Evolutionary conservation across 2,888 invertebrate genomes (phyloP).

Genomic region (Spialia ferax): DNA sequence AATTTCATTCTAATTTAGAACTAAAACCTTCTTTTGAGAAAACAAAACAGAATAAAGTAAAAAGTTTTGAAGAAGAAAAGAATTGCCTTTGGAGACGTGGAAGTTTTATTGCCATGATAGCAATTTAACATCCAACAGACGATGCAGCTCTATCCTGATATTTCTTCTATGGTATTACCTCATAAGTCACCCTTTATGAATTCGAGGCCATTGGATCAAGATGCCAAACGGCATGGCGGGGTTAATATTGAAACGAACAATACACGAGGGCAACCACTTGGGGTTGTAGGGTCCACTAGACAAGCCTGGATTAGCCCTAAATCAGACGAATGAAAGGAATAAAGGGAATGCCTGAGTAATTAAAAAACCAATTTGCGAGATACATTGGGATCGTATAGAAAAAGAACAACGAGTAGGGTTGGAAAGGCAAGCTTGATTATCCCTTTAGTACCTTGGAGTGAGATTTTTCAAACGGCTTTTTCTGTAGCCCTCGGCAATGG

Average conservation of each 20-base stretch:
- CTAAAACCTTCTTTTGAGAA: too few species aligned
- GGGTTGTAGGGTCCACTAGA: conserved; percentile 50
- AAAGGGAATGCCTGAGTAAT: conserved; percentile 66
- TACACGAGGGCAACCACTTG: conserved; percentile 50
- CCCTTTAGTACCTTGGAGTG: conserved; percentile 28
- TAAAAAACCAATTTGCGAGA: conserved; percentile 73
- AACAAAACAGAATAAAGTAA: too few species aligned
- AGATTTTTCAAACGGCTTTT: conserved; percentile 26
- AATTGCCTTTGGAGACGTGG: not conserved
- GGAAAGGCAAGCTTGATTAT: conserved; percentile 42
- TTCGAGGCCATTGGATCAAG: conserved; percentile 39
- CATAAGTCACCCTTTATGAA: conserved; percentile 37
- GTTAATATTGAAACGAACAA: conserved; percentile 53
- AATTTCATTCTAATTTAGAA: too few species aligned
- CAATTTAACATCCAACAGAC: not conserved
- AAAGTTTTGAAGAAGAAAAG: too few species aligned
- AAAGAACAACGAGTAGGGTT: conserved; percentile 51
- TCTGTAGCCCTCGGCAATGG: conserved; percentile 5
- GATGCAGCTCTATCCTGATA: conserved; percentile 1
- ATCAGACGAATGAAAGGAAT: conserved; percentile 63
- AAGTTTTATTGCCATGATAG: not conserved
- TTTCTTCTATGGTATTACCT: conserved; percentile 22
- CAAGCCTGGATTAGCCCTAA: conserved; percentile 54
- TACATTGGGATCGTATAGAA: conserved; percentile 49
- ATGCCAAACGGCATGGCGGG: conserved; percentile 42